phyloP scores from a whole-genome alignment of 2,797 vertebrate species.

The Mormyrus hasselquistii region DNA sequence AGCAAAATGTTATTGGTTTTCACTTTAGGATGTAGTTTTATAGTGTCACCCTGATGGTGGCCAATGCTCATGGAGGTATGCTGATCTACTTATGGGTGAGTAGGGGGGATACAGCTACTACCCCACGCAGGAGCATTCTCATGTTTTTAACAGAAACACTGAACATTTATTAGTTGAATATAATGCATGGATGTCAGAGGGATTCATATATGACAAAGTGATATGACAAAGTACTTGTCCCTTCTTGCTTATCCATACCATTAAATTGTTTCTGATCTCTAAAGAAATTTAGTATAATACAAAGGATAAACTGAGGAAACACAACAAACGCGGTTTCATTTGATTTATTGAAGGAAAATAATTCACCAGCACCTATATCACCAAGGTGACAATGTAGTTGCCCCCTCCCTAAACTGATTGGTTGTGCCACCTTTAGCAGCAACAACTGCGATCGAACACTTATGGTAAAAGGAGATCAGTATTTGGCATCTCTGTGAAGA shows the following conservation, averaged over 20 bases:
- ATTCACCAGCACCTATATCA: background rate
- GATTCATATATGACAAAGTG: background rate
- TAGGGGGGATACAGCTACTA: background rate
- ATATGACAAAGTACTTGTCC: background rate
- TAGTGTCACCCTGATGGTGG: background rate
- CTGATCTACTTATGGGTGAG: background rate
- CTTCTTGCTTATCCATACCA: background rate
- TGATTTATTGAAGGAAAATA: background rate
- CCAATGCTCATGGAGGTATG: background rate
- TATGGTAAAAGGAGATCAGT: background rate
- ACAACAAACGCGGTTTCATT: background rate
- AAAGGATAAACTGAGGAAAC: background rate
- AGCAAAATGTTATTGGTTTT: conserved; percentile 4
- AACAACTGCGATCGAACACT: background rate
- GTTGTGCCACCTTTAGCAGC: background rate
- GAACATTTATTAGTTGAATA: background rate
- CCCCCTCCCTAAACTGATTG: background rate
- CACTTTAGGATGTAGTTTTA: background rate
- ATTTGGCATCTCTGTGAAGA: background rate
- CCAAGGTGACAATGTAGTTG: background rate
- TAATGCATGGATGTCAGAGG: background rate
- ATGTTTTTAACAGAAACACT: background rate
- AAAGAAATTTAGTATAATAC: background rate
- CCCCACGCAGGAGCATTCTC: background rate
- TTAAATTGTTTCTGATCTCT: background rate